Conservation (phyloP, 2,797 vertebrate species). For the Eleutherodactylus coqui region DNA sequence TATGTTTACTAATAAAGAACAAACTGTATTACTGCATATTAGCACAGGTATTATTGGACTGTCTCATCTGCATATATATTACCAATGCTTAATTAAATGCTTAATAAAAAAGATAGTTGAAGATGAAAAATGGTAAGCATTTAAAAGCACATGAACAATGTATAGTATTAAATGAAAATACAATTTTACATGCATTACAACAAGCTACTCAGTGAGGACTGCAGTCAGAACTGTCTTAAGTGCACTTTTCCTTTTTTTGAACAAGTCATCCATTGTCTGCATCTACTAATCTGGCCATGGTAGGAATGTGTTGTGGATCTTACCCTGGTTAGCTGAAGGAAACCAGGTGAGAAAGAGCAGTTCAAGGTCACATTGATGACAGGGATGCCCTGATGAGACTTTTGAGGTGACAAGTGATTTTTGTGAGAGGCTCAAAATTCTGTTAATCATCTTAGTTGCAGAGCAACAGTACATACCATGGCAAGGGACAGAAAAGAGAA, state of each 20-base stretch:
- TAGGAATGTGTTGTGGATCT: constrained; percentile 53
- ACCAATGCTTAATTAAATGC: no score
- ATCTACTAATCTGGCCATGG: constrained; percentile 58
- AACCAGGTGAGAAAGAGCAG: constrained; percentile 69
- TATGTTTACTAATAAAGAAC: no score
- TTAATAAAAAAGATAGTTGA: no score
- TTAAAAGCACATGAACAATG: constrained; percentile 18
- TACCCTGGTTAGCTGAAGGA: constrained; percentile 62
- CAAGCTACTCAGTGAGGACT: constrained; percentile 30
- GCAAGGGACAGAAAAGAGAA: neutral
- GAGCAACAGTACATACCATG: rapidly evolving
- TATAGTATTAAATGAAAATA: constrained; percentile 17
- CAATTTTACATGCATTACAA: constrained; percentile 40
- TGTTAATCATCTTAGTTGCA: neutral
- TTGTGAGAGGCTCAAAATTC: neutral
- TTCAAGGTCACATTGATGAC: constrained; percentile 76
- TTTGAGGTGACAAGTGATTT: neutral
- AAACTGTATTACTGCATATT: no score
- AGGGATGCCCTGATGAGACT: constrained; percentile 47
- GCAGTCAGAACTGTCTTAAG: constrained; percentile 11
- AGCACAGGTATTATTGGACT: no score
- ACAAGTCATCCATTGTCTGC: constrained; percentile 72
- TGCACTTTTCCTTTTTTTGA: constrained; percentile 50
- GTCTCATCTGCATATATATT: no score
- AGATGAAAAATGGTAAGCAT: neutral